phyloP scores from a whole-genome alignment of 2,113 vertebrate species.

The Mirounga angustirostris region DNA sequence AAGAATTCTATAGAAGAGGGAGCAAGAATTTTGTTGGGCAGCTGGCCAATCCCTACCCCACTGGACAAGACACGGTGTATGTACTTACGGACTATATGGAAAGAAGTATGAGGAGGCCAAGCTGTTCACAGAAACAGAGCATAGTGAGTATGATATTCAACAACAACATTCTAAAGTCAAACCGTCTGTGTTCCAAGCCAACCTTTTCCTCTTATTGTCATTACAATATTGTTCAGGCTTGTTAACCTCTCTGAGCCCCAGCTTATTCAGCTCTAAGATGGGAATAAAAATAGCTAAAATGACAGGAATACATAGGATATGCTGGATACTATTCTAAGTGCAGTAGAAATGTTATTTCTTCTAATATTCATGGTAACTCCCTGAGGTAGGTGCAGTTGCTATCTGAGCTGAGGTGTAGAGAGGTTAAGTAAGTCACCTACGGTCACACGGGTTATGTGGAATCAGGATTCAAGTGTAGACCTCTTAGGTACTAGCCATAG shows the following conservation, averaged over 20 bases:
- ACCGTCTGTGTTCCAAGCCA: not conserved
- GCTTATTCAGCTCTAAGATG: not conserved
- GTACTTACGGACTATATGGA: not conserved
- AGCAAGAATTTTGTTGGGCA: not conserved
- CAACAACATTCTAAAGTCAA: not conserved
- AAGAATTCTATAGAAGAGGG: not conserved
- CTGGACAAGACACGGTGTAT: not conserved
- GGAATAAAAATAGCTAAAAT: constrained; percentile 29
- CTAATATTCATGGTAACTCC: not conserved
- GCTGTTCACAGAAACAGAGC: not conserved
- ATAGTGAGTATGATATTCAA: not conserved
- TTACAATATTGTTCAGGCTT: not conserved
- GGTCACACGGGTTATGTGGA: not conserved
- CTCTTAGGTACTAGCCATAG: not conserved
- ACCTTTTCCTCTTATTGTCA: not conserved
- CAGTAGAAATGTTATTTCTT: not conserved
- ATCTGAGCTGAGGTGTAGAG: not conserved
- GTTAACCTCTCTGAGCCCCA: not conserved
- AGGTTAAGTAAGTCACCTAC: not conserved
- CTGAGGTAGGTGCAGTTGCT: not conserved
- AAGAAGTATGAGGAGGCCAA: not conserved
- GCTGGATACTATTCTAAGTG: not conserved
- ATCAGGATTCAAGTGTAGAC: not conserved
- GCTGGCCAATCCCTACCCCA: not conserved
- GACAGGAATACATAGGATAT: not conserved